A percentile compares a stretch with the other conserved stretches of the same genome.
Conservation (phyloP, 2,797 vertebrate species). For the Myoxocephalus aenaeus region DNA sequence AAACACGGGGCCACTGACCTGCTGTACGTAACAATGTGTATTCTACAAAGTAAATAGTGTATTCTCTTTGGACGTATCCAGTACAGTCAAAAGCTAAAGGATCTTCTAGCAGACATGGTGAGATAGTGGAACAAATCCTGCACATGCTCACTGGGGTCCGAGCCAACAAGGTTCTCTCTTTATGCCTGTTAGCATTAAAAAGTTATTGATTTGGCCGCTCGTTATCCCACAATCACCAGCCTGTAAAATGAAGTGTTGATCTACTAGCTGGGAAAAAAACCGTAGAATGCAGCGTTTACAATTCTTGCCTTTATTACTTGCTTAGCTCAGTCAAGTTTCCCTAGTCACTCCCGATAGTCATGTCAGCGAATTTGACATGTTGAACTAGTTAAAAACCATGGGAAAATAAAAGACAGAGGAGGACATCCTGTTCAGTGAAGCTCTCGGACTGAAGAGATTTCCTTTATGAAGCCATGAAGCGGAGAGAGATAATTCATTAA, state of each 20-base stretch:
- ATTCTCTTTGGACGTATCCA: not conserved
- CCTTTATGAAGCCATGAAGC: constrained; percentile 38
- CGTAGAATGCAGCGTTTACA: not conserved
- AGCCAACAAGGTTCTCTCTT: constrained; percentile 12
- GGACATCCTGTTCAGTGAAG: constrained; percentile 40
- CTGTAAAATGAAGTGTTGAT: constrained; percentile 52
- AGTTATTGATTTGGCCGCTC: constrained; percentile 47
- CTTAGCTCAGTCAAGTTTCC: constrained; percentile 26
- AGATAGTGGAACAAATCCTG: not conserved
- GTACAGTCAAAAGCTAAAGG: not conserved
- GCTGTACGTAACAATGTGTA: not conserved
- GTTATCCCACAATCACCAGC: constrained; percentile 32
- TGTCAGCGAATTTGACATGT: constrained; percentile 27
- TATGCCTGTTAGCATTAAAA: constrained; percentile 17
- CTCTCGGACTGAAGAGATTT: constrained; percentile 53
- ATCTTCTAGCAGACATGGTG: not conserved
- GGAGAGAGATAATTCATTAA: constrained; percentile 56
- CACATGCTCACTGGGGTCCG: not conserved
- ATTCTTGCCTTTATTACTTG: constrained; percentile 16
- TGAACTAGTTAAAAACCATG: constrained; percentile 28
- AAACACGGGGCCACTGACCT: not conserved
- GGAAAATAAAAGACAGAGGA: constrained; percentile 1
- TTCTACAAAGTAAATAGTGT: not conserved
- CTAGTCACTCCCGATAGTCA: constrained; percentile 11
- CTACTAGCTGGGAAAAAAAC: constrained; percentile 3